Evolutionary conservation across 2,113 vertebrate genomes (phyloP).

Genomic region (Setophaga kirtlandii): DNA sequence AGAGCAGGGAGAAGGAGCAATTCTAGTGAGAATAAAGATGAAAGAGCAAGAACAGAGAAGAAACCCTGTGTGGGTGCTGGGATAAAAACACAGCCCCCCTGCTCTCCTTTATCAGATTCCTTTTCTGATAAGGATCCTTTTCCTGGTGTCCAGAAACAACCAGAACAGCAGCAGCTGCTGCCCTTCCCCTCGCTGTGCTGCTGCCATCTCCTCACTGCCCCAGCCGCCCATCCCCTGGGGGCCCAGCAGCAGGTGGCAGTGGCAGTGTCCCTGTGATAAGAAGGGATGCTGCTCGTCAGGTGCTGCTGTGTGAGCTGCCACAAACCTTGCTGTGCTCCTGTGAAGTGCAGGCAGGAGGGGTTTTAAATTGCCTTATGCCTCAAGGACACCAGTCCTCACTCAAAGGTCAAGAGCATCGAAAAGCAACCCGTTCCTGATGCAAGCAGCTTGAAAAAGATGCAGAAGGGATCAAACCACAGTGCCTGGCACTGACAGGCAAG

Average conservation of each 20-base stretch:
- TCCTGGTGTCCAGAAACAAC: background rate
- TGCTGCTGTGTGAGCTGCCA: background rate
- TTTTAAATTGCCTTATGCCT: constrained; percentile 35
- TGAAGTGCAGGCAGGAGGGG: background rate
- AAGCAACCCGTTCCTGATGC: background rate
- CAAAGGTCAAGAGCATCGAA: constrained; percentile 44
- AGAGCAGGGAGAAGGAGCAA: background rate
- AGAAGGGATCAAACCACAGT: background rate
- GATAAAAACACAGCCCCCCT: background rate
- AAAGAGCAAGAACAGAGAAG: background rate
- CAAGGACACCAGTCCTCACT: constrained; percentile 58
- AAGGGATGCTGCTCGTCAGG: constrained; percentile 38
- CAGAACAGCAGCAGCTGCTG: background rate
- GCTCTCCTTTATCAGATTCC: background rate
- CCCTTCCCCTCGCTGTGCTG: background rate
- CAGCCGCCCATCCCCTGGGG: background rate
- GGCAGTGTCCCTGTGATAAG: background rate
- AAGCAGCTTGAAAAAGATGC: background rate
- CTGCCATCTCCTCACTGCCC: accelerated
- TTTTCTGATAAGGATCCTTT: background rate
- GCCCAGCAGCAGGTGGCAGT: background rate
- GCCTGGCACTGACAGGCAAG: constrained; percentile 16
- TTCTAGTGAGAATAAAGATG: background rate
- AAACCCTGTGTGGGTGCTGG: background rate
- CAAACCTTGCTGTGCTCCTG: background rate